Conservation (phyloP, 2,888 invertebrate genomes). For the Nemotelus pantherinus region DNA sequence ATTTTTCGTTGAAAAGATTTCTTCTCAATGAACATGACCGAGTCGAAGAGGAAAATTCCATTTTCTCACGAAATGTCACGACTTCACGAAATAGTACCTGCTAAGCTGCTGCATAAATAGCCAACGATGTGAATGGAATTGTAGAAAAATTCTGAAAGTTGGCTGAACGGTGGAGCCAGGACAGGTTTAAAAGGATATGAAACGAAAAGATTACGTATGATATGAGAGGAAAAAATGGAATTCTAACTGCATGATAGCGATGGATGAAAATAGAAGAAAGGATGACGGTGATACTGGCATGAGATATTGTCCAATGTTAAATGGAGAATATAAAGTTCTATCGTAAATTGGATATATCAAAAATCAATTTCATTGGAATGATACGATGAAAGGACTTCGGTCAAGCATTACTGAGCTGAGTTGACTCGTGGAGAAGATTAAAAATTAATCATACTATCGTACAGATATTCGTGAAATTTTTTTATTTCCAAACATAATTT, state of each 20-base stretch:
- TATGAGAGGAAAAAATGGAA: slow-evolving; percentile 8
- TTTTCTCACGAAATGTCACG: too few species aligned
- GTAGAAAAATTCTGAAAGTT: background rate
- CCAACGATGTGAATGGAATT: background rate
- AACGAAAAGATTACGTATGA: background rate
- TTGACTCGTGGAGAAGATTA: too few species aligned
- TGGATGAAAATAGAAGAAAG: background rate
- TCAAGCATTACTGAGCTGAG: too few species aligned
- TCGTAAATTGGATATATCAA: background rate
- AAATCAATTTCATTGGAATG: background rate
- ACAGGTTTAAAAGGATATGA: background rate
- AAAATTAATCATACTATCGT: too few species aligned
- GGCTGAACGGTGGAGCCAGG: background rate
- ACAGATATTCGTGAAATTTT: too few species aligned
- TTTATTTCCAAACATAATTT: too few species aligned
- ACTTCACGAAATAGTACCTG: too few species aligned
- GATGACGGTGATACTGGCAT: background rate
- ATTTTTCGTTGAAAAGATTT: background rate
- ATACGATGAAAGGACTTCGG: background rate
- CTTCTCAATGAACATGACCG: too few species aligned
- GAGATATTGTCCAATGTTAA: background rate
- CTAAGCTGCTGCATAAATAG: background rate
- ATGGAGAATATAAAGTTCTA: slow-evolving; percentile 4
- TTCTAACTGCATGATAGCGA: background rate
- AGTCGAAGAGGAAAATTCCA: too few species aligned